Conservation (phyloP, 2,888 invertebrate genomes). For the Abrostola tripartita region DNA sequence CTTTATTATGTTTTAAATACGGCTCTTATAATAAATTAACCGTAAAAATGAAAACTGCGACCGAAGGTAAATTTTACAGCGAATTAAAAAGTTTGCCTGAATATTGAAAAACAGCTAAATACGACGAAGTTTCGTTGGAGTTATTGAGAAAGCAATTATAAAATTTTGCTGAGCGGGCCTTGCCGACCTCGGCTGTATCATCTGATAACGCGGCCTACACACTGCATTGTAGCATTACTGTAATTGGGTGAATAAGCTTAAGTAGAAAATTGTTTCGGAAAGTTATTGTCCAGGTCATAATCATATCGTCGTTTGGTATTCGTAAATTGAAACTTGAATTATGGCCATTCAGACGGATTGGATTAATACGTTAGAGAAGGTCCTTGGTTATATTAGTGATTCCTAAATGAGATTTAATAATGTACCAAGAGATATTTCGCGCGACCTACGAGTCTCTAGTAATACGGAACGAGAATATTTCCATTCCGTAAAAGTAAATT, state of each 20-base stretch:
- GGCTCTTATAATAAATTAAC: constrained; percentile 31
- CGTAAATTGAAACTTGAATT: too few relatives aligned
- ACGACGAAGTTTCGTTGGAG: constrained; percentile 48
- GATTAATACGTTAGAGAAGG: too few relatives aligned
- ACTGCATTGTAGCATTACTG: constrained; percentile 32
- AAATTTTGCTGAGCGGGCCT: constrained; percentile 58
- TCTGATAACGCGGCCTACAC: constrained; percentile 41
- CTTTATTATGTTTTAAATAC: too few relatives aligned
- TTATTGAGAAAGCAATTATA: constrained; percentile 69
- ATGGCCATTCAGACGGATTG: too few relatives aligned
- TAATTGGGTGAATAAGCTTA: constrained; percentile 26
- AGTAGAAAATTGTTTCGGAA: neutral
- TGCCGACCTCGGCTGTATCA: constrained; percentile 26
- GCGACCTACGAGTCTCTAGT: too few relatives aligned
- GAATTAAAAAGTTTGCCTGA: constrained; percentile 41
- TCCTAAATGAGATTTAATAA: too few relatives aligned
- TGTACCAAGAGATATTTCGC: too few relatives aligned
- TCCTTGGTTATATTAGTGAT: too few relatives aligned
- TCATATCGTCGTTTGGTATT: too few relatives aligned
- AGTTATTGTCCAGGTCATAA: neutral
- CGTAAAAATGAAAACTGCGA: constrained; percentile 7
- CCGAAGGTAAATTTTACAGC: constrained; percentile 25
- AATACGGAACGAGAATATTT: too few relatives aligned
- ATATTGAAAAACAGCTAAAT: constrained; percentile 43
- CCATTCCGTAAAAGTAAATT: too few relatives aligned